Base-by-base conservation (phyloP, 1,140 invertebrate species). In the Orius insidiosus region DNA sequence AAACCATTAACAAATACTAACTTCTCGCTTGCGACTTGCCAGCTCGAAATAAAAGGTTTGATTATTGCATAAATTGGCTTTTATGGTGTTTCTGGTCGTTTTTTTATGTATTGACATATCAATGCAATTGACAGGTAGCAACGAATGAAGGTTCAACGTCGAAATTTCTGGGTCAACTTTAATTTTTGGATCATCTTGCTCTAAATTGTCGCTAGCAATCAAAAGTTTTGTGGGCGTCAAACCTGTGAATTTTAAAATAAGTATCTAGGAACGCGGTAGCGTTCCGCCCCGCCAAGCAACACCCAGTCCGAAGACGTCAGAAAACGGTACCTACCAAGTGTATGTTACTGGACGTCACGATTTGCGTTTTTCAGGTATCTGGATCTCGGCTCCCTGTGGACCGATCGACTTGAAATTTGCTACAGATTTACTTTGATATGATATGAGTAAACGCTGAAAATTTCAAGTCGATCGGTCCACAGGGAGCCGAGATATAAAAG, bases 201-300 rank as follows among this genome's bases (percentile, higher is more conserved):
- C 57, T 39, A 72, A 50, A 18, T 68, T 46, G 47, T 73, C 70
- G 3, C 63, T 58, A 10, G 71, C 72, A 32, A 74, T 54, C 9
- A 76, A 63, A 43, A 75, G 56, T 55, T 65, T 72, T 8, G 63
- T 64, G 6, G 66, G 62, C 3, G 71, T 75, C 46, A 76, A 60
- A 19, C 64, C 68, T 66, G 38, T 11, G 49, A 3, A 33, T 6
- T 6, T n/a, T 36, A 36, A 11, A 48, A 53, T 18, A 38, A 33
- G 6, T 3, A 24, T n/a, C n/a, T n/a, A n/a, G n/a, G n/a, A n/a
- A n/a, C n/a, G n/a, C n/a, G n/a, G n/a, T n/a, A n/a, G n/a, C n/a
- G n/a, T n/a, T n/a, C n/a, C n/a, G n/a, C n/a, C n/a, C n/a, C n/a
- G n/a, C n/a, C n/a, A n/a, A n/a, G n/a, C n/a, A n/a, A n/a, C n/a